A percentile compares a stretch with the other conserved stretches of the same genome.
These are phyloP conservation scores for Lumbricus terrestris DNA, from an alignment of 2,888 invertebrate species.

Conservation along the genomic window DNA sequence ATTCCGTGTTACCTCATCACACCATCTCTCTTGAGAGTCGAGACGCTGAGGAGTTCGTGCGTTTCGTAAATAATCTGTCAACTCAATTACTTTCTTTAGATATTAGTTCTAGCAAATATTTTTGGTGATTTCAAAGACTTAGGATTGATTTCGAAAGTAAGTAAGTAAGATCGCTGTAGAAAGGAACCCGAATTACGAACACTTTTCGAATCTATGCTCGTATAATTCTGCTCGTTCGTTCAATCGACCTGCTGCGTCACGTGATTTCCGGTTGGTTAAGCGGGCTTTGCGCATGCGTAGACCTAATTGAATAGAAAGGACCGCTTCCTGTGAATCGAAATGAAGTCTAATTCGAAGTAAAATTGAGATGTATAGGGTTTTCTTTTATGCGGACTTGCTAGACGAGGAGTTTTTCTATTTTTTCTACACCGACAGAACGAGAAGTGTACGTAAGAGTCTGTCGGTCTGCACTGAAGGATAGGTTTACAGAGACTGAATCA, in stretches of 20 bases:
- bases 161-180: not conserved
- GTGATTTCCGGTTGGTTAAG: not conserved
- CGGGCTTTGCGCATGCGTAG: not conserved
- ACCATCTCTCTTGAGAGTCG: too few species aligned
- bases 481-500: too few species aligned
- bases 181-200: not conserved
- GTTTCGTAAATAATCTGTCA: not conserved
- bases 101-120: not conserved
- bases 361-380: not conserved
- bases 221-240: not conserved
- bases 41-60: not conserved
- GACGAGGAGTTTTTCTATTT: too few species aligned
- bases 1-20: not conserved
- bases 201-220: not conserved
- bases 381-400: not conserved
- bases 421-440: too few species aligned
- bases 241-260: not conserved
- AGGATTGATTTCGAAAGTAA: not conserved
- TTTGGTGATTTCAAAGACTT: not conserved
- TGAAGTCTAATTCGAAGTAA: not conserved
- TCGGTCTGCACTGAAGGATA: not conserved
- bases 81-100: not conserved
- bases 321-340: not conserved
- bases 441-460: not conserved
- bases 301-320: too few species aligned